phyloP scores from a whole-genome alignment of 1,140 invertebrate genomes.

The Physella acuta region DNA sequence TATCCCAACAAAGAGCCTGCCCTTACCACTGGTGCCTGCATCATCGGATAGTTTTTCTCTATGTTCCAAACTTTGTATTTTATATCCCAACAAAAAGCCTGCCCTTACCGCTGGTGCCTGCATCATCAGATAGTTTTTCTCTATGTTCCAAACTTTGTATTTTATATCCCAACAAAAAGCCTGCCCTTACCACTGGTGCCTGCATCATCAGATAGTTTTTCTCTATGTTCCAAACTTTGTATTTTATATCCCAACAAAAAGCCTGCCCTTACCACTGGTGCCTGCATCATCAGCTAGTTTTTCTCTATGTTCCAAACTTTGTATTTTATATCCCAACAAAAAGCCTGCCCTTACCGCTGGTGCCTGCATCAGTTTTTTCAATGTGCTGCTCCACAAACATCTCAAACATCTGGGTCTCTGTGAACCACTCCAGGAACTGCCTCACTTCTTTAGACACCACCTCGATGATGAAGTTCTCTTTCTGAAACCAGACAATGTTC shows the following conservation, averaged over 20 bases:
- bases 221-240: not conserved
- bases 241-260: not conserved
- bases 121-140: too few species aligned
- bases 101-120: too few species aligned
- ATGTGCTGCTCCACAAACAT: slow-evolving; percentile 58
- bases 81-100: too few species aligned
- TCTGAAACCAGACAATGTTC: slow-evolving; percentile 62
- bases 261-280: not conserved
- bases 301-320: not conserved
- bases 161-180: too few species aligned
- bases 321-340: not conserved
- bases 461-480: slow-evolving; percentile 66
- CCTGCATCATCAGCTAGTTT: not conserved
- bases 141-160: too few species aligned
- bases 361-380: slow-evolving; percentile 39
- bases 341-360: slow-evolving; percentile 32
- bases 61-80: too few species aligned
- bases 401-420: slow-evolving; percentile 79
- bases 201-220: not conserved
- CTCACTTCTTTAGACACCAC: slow-evolving; percentile 65
- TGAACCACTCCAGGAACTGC: slow-evolving; percentile 79
- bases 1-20: too few species aligned
- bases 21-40: too few species aligned
- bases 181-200: too few species aligned
- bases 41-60: too few species aligned